Conservation (phyloP, 1,140 invertebrate species). For the Whitmania pigra region DNA sequence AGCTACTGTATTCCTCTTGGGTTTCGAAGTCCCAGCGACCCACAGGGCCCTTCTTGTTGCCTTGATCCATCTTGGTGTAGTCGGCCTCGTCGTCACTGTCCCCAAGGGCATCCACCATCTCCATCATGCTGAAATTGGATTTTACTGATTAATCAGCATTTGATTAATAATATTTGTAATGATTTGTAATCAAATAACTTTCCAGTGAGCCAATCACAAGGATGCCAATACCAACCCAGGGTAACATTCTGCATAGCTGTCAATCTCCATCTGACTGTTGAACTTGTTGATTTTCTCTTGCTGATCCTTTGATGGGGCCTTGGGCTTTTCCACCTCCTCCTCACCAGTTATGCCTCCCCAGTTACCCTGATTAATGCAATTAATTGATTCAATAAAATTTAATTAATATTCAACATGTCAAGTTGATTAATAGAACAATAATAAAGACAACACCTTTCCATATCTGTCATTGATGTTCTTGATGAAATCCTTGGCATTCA, state of each 20-base stretch:
- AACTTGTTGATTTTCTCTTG: slow-evolving; percentile 35
- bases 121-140: slow-evolving; percentile 33
- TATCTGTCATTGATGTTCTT: slow-evolving; percentile 17
- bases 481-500: slow-evolving; percentile 12
- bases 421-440: no score
- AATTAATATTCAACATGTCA: no score
- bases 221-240: slow-evolving; percentile 54
- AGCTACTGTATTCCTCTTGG: slow-evolving; percentile 92
- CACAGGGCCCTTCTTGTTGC: slow-evolving; percentile 51
- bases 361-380: neutral
- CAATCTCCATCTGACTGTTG: slow-evolving; percentile 38
- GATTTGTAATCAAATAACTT: neutral
- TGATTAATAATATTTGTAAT: neutral
- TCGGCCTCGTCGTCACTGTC: slow-evolving; percentile 80
- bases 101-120: slow-evolving; percentile 42
- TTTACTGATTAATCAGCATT: no score
- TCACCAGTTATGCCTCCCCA: slow-evolving; percentile 3
- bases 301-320: slow-evolving; percentile 27
- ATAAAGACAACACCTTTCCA: slow-evolving; percentile 7
- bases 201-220: neutral
- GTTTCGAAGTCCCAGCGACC: slow-evolving; percentile 95
- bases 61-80: slow-evolving; percentile 95
- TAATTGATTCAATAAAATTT: no score
- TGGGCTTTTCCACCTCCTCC: neutral
- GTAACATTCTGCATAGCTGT: slow-evolving; percentile 78